These are phyloP conservation scores for Perizoma affinitatum DNA, from an alignment of 2,888 invertebrate genomes.

Conservation along the genomic window DNA sequence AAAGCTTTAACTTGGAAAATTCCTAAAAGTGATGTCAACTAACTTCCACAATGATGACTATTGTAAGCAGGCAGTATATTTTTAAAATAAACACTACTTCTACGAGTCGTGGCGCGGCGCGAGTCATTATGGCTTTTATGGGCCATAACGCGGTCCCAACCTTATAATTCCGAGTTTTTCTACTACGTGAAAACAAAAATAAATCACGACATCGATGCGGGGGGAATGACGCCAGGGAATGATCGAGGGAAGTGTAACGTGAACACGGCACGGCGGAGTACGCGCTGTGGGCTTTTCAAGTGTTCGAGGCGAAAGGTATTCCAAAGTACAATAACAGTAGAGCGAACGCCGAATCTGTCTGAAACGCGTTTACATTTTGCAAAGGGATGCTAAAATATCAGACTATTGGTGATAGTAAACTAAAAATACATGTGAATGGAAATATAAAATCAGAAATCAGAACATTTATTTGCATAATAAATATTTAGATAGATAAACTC, in stretches of 20 bases:
- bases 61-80: slow-evolving; percentile 38
- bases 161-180: slow-evolving; percentile 64
- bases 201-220: slow-evolving; percentile 60
- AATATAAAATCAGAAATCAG: too few species aligned
- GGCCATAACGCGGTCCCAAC: slow-evolving; percentile 60
- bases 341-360: background rate
- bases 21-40: slow-evolving; percentile 27
- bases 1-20: slow-evolving; percentile 25
- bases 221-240: slow-evolving; percentile 33
- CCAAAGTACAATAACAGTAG: slow-evolving; percentile 8
- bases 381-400: too few species aligned
- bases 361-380: too few species aligned
- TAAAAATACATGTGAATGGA: too few species aligned
- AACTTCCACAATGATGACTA: slow-evolving; percentile 23
- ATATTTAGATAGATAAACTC: too few species aligned
- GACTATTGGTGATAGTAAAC: too few species aligned
- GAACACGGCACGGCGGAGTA: slow-evolving; percentile 20
- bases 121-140: slow-evolving; percentile 62
- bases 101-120: slow-evolving; percentile 43
- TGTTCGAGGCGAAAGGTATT: slow-evolving; percentile 17
- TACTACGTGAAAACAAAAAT: slow-evolving; percentile 63
- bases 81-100: slow-evolving; percentile 51
- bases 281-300: slow-evolving; percentile 20
- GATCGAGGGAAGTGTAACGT: slow-evolving; percentile 35
- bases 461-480: too few species aligned